These are phyloP conservation scores for Tipula vernalis DNA, from an alignment of 2,888 invertebrate species.

Conservation along the genomic window DNA sequence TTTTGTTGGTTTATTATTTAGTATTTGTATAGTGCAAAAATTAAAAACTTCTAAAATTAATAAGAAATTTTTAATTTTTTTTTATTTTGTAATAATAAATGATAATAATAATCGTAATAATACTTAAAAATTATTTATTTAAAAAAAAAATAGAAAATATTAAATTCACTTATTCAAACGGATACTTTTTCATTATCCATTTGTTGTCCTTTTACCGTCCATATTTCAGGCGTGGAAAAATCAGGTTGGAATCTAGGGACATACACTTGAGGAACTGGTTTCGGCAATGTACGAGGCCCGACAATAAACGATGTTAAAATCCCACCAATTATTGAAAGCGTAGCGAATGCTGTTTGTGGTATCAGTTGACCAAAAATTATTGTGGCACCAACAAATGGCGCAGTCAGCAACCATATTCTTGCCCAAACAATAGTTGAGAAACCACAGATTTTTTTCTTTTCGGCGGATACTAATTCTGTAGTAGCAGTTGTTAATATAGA, in stretches of 20 bases:
- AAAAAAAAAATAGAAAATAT: neutral
- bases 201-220: slow-evolving; percentile 28
- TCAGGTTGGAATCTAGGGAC: slow-evolving; percentile 26
- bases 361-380: slow-evolving; percentile 32
- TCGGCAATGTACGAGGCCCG: slow-evolving; percentile 31
- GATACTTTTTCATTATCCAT: neutral
- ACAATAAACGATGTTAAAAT: slow-evolving; percentile 29
- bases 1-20: neutral
- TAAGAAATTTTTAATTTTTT: neutral
- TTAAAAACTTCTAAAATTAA: neutral
- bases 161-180: neutral
- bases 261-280: slow-evolving; percentile 21
- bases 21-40: neutral
- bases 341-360: slow-evolving; percentile 32
- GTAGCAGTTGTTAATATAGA: slow-evolving; percentile 35
- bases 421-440: slow-evolving; percentile 36
- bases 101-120: neutral
- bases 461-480: slow-evolving; percentile 31
- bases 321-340: slow-evolving; percentile 31
- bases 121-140: neutral
- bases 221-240: slow-evolving; percentile 24
- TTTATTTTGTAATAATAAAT: neutral
- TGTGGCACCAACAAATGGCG: slow-evolving; percentile 35
- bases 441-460: slow-evolving; percentile 31
- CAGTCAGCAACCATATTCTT: slow-evolving; percentile 33